Evolutionary conservation across 2,113 vertebrate genomes (phyloP).

Genomic region (Dendropsophus ebraccatus): DNA sequence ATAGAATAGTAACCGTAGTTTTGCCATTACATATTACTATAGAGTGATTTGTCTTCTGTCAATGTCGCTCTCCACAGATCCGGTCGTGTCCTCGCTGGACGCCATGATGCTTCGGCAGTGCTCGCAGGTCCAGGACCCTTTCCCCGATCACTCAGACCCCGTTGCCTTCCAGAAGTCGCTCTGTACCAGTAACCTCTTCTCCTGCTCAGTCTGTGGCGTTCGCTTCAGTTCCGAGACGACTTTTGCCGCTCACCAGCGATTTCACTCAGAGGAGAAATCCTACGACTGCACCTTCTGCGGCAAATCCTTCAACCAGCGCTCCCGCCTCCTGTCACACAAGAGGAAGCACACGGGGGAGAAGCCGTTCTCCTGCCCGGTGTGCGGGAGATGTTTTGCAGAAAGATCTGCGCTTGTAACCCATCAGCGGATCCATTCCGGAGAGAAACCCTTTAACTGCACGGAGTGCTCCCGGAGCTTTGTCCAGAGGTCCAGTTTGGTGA

Average conservation of each 20-base stretch:
- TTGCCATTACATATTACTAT: too few species aligned
- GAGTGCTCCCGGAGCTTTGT: slow-evolving; percentile 68
- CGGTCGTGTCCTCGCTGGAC: too few species aligned
- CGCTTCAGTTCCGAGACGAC: slow-evolving; percentile 64
- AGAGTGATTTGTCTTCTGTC: too few species aligned
- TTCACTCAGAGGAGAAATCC: slow-evolving; percentile 16
- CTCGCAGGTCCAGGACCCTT: not conserved
- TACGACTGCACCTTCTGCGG: slow-evolving; percentile 46
- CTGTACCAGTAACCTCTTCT: not conserved
- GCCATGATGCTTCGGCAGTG: not conserved
- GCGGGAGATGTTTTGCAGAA: slow-evolving; percentile 70
- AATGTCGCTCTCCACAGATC: not conserved
- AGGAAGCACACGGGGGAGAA: slow-evolving; percentile 62
- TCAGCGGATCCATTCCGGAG: slow-evolving; percentile 67
- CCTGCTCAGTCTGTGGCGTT: slow-evolving; percentile 61
- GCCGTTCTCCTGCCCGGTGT: slow-evolving; percentile 69
- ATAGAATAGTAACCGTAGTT: too few species aligned
- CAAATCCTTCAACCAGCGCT: slow-evolving; percentile 51
- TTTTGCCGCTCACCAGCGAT: slow-evolving; percentile 65
- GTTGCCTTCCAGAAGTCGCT: not conserved
- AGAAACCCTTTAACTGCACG: slow-evolving; percentile 69
- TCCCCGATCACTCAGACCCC: not conserved
- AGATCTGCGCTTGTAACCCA: slow-evolving; percentile 67
- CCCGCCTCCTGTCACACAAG: slow-evolving; percentile 51
- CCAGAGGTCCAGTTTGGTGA: slow-evolving; percentile 68